These are phyloP conservation scores for Calidris pygmaea DNA, from an alignment of 2,113 vertebrate species.

Conservation along the genomic window DNA sequence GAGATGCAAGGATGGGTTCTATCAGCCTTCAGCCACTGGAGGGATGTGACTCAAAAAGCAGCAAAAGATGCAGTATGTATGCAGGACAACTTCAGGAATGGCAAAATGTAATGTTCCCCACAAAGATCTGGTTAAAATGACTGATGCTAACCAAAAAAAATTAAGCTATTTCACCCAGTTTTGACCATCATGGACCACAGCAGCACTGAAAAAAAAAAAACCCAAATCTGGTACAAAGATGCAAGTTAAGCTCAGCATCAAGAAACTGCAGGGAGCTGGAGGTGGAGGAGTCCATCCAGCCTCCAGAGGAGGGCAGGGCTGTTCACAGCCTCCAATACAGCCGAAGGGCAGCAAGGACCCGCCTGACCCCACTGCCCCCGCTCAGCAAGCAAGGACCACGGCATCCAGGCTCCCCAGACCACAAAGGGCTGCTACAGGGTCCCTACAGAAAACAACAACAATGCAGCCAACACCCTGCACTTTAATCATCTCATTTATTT, in stretches of 20 bases:
- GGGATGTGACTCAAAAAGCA: neutral
- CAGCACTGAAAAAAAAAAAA: neutral
- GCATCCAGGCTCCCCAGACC: neutral
- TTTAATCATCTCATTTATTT: neutral
- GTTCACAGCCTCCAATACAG: neutral
- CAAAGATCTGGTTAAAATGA: neutral
- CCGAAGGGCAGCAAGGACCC: neutral
- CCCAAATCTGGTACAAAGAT: neutral
- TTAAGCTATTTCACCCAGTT: fast-evolving
- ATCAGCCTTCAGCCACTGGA: fast-evolving
- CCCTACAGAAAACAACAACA: neutral
- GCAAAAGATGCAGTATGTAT: neutral
- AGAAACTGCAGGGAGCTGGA: neutral
- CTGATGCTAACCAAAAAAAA: neutral
- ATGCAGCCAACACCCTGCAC: neutral
- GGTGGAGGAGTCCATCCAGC: neutral
- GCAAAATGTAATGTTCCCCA: fast-evolving
- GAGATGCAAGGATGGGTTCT: neutral
- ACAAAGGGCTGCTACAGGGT: neutral
- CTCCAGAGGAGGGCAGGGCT: neutral
- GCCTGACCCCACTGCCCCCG: neutral
- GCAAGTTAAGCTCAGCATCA: neutral
- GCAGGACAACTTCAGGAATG: neutral
- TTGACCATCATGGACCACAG: neutral
- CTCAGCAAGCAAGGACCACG: neutral